Conservation (phyloP, 2,888 invertebrate genomes). For the Malthinus flaveolus region DNA sequence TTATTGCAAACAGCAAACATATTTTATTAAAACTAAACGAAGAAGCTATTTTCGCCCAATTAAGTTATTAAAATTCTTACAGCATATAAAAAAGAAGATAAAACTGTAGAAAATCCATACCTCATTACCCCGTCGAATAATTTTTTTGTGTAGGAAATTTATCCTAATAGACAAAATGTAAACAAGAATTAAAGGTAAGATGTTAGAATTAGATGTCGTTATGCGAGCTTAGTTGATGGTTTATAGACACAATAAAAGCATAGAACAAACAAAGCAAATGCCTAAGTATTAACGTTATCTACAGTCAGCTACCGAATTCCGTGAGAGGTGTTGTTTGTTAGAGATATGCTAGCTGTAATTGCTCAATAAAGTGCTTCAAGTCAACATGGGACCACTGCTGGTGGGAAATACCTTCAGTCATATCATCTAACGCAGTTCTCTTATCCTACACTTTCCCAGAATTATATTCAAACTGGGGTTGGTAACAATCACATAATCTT, state of each 20-base stretch:
- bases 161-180: too few relatives aligned
- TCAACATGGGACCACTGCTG: constrained; percentile 26
- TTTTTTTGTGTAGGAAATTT: too few relatives aligned
- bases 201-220: constrained; percentile 20
- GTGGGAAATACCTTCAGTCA: constrained; percentile 28
- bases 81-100: too few relatives aligned
- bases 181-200: constrained; percentile 2
- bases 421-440: constrained; percentile 21
- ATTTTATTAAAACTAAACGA: too few relatives aligned
- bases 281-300: constrained; percentile 30
- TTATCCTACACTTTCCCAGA: constrained; percentile 16
- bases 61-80: too few relatives aligned
- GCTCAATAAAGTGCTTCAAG: constrained; percentile 30
- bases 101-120: too few relatives aligned
- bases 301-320: constrained; percentile 31
- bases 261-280: constrained; percentile 29
- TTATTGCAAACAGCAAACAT: too few relatives aligned
- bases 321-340: constrained; percentile 30
- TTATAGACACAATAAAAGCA: constrained; percentile 28
- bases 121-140: too few relatives aligned
- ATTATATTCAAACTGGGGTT: constrained; percentile 3
- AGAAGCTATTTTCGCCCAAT: too few relatives aligned
- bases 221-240: constrained; percentile 27
- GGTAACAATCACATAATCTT: constrained; percentile 2
- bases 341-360: constrained; percentile 31